Base-by-base conservation (phyloP, 2,113 vertebrate genomes). In the Morone chrysops region DNA sequence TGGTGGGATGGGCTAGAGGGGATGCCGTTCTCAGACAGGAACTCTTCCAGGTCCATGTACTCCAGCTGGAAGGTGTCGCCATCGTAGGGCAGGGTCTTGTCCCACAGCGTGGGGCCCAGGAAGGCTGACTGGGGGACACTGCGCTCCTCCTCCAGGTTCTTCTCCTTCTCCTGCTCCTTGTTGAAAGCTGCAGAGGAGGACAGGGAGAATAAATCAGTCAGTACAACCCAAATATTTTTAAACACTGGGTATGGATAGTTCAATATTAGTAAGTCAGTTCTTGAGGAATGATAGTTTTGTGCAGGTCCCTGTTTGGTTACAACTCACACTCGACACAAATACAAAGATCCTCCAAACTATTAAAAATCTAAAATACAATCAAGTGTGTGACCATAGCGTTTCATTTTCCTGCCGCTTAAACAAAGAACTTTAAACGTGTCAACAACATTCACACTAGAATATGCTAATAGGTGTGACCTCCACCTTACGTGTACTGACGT, bases 11-110 rank as follows among this genome's bases (percentile, higher is more conserved):
- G 98, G 97, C 92, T 99, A 73, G 97, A 97, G 5, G 98, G 98
- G 83, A 99, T 99, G 90, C 98, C 97, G 80, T 99, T 99, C 94
- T 99, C 98, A 0, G 97, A 97, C 86, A 99, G 95, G 93, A 99
- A 99, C 94, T 99, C 98, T 94, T 99, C 98, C 96, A 99, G 95
- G 95, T 99, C 98, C 98, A 99, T 99, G 96, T 99, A 99, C 91
- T 99, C 98, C 96, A 99, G 94, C 94, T 99, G 98, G 87, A 99
- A 99, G 92, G 96, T 97, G 93, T 99, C 97, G 51, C 96, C 97
- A 20, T 99, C 97, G 4, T 99, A 99, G 1, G 98, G 97, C 92
- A 99, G 96, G 1, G 98, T 99, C 95, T 99, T 99, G 96, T 99
- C 98, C 98, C 98, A 99, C 80, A 99, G 95, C n/a, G 98, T 99